These are phyloP conservation scores for Cataglyphis livida DNA, from an alignment of 2,888 invertebrate species.

Conservation along the genomic window DNA sequence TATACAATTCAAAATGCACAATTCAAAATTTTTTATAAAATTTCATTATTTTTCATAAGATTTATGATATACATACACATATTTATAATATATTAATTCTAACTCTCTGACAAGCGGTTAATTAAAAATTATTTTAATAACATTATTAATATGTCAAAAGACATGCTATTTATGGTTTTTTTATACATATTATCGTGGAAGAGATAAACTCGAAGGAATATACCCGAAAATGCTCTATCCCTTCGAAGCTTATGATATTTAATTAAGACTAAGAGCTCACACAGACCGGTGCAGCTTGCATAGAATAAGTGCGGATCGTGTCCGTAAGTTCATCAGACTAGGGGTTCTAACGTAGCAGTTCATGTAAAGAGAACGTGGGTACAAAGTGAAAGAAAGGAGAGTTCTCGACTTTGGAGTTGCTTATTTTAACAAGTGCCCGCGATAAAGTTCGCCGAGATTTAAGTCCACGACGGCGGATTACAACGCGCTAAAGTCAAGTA, in stretches of 20 bases:
- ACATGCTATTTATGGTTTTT: background rate
- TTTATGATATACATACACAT: background rate
- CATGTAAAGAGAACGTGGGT: conserved; percentile 28
- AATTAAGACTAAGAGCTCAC: conserved; percentile 36
- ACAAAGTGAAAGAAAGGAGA: conserved; percentile 32
- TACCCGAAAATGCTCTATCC: background rate
- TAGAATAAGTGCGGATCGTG: background rate
- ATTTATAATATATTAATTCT: background rate
- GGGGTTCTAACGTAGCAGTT: conserved; percentile 12
- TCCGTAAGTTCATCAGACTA: background rate
- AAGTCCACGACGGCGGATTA: conserved; percentile 45
- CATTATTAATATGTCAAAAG: background rate
- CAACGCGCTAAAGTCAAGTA: conserved; percentile 52
- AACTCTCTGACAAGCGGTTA: background rate
- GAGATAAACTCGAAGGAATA: background rate
- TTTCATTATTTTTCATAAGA: background rate
- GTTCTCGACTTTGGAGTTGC: conserved; percentile 43
- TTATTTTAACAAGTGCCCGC: conserved; percentile 63
- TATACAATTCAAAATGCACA: background rate
- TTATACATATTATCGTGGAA: background rate
- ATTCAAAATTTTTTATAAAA: background rate
- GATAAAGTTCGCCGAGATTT: conserved; percentile 67
- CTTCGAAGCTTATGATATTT: conserved; percentile 32
- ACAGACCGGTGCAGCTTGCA: background rate
- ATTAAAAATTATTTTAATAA: conserved; percentile 8